Evolutionary conservation across 1,140 invertebrate species (phyloP), one percentile per base, ranked within the genome.

Genomic region (Rhopalosiphum maidis): DNA sequence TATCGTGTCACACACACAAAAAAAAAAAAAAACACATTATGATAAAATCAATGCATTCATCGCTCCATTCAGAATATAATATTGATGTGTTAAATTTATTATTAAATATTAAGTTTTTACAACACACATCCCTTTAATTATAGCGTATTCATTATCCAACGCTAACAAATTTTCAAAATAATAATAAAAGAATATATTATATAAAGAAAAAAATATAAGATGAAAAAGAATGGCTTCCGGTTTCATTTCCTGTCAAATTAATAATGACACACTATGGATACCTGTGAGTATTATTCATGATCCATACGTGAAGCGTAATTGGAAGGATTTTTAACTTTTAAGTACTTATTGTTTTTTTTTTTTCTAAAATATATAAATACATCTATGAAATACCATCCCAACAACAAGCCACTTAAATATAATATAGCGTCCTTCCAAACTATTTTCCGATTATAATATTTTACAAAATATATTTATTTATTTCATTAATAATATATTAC

Each of bases 191-290:
- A 21, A n/a, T 68, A 68, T 30, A 68, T 68, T 68, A 18, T n/a
- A 51, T 22, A 51, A 88, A 88, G 21, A n/a, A 22, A 22, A 48
- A 88, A 35, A 48, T 43, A 48, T 48, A 87, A 48, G 15, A 87
- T 8, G 30, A 48, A 48, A 48, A 48, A 48, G 15, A 87, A 48
- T 87, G 46, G 9, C 43, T 23, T 48, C 85, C 43, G 43, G 85
- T 87, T 87, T 7, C 85, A 7, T 87, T 87, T 87, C 85, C 85
- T 48, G 85, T 22, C 43, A n/a, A 87, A 87, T 87, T 30, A 87
- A 87, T 87, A 87, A 87, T 87, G 85, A 87, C 43, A 30, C 30
- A 9, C 48, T 48, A 48, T 87, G 83, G 83, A 86, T 86, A 86
- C 23, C 41, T 8, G 82, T 41, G 23, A 0, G 5, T 37, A 35